phyloP scores from a whole-genome alignment of 2,888 invertebrate species.

The Cistogaster globosa region DNA sequence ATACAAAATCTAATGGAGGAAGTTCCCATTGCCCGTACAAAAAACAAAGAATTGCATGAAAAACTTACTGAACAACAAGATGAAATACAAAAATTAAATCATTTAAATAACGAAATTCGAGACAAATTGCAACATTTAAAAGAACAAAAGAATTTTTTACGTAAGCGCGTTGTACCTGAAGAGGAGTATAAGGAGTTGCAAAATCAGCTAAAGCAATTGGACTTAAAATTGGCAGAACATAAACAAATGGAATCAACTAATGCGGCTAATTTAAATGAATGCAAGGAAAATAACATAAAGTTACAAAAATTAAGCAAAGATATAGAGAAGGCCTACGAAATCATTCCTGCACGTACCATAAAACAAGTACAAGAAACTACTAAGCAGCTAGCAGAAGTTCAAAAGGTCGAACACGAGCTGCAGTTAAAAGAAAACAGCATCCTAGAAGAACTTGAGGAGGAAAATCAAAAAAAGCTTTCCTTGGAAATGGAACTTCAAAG shows the following conservation, averaged over 20 bases:
- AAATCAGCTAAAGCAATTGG: constrained; percentile 62
- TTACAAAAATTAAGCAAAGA: constrained; percentile 66
- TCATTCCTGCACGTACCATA: constrained; percentile 70
- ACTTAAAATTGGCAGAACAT: constrained; percentile 70
- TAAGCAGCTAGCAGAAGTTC: constrained; percentile 37
- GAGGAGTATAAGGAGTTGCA: constrained; percentile 73
- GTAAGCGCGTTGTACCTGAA: constrained; percentile 76
- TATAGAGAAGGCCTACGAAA: constrained; percentile 71
- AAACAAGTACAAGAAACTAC: constrained; percentile 68
- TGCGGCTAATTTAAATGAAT: constrained; percentile 69
- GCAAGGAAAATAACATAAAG: constrained; percentile 66
- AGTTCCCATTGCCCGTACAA: constrained; percentile 62
- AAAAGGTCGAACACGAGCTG: constrained; percentile 8
- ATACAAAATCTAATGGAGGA: constrained; percentile 67
- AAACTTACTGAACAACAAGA: constrained; percentile 55
- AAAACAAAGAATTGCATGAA: constrained; percentile 60
- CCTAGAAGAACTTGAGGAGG: constrained; percentile 48
- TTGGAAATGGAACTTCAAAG: constrained; percentile 51
- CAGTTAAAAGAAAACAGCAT: constrained; percentile 27
- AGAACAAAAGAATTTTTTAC: constrained; percentile 70
- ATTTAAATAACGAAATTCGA: constrained; percentile 69
- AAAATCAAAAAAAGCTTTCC: constrained; percentile 12
- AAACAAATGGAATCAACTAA: constrained; percentile 39
- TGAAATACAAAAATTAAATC: constrained; percentile 66
- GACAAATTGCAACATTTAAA: constrained; percentile 65